A percentile compares a stretch with the other conserved stretches of the same genome.
Conservation (phyloP, 2,797 vertebrate species). For the Coluber constrictor region DNA sequence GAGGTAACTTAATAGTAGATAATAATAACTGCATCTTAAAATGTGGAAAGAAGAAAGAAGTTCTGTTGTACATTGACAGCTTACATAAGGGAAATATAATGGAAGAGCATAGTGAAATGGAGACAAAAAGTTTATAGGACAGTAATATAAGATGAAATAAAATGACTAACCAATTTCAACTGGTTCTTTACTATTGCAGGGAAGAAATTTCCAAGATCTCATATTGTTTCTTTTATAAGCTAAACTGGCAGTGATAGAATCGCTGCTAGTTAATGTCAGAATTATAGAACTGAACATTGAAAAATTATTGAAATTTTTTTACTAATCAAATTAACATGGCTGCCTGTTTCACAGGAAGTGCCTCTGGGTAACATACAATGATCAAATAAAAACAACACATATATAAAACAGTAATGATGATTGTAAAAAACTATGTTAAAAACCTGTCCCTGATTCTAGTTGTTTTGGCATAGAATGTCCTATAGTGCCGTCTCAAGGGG, state of each 20-base stretch:
- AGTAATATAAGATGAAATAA: not conserved
- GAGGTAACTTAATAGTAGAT: slow-evolving; percentile 22
- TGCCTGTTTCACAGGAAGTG: not conserved
- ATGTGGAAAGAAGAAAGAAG: slow-evolving; percentile 1
- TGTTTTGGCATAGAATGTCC: not conserved
- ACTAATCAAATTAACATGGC: not conserved
- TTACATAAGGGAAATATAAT: slow-evolving; percentile 4
- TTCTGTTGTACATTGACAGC: not conserved
- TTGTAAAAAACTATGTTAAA: not conserved
- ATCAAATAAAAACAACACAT: not conserved
- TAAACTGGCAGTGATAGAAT: not conserved
- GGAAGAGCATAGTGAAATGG: not conserved
- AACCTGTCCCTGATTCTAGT: not conserved
- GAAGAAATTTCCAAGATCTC: not conserved
- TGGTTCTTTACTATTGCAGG: not conserved
- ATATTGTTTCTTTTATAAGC: not conserved
- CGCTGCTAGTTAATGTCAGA: not conserved
- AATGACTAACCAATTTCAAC: not conserved
- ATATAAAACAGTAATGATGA: not conserved
- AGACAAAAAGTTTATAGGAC: not conserved
- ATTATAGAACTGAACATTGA: not conserved
- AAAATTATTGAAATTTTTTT: not conserved
- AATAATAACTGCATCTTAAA: not conserved
- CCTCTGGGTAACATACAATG: not conserved
- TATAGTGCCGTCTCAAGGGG: not conserved